phyloP scores from a whole-genome alignment of 2,113 vertebrate species.

The Dicentrarchus labrax region DNA sequence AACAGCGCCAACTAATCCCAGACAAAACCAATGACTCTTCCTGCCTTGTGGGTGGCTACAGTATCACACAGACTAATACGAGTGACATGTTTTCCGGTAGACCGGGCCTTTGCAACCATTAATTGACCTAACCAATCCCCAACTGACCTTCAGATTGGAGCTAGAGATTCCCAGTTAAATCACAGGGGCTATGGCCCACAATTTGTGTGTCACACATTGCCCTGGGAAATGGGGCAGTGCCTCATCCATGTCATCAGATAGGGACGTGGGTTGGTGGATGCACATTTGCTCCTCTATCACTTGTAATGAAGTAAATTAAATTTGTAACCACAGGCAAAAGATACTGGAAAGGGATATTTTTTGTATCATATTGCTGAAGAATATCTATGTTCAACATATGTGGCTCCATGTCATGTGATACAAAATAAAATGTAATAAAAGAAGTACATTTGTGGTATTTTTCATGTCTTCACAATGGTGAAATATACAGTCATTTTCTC shows the following conservation, averaged over 20 bases:
- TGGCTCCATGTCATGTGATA: background rate
- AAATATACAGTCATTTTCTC: background rate
- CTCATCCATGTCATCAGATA: constrained; percentile 66
- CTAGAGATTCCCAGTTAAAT: constrained; percentile 65
- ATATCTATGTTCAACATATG: background rate
- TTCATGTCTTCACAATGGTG: background rate
- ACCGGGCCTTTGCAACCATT: constrained; percentile 25
- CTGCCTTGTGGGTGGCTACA: constrained; percentile 5
- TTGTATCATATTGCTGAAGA: background rate
- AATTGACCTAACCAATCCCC: constrained; percentile 53
- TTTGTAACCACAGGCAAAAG: constrained; percentile 37
- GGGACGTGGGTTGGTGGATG: constrained; percentile 51
- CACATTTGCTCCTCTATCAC: constrained; percentile 56
- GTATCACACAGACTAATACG: constrained; percentile 1
- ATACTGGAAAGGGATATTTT: background rate
- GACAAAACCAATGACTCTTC: background rate
- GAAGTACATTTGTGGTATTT: background rate
- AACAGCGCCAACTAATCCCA: background rate
- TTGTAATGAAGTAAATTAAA: constrained; percentile 56
- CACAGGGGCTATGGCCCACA: constrained; percentile 18
- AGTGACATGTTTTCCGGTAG: constrained; percentile 31
- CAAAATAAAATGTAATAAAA: background rate
- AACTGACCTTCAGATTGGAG: constrained; percentile 60
- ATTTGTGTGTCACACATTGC: constrained; percentile 73
- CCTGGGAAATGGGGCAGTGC: constrained; percentile 76